These are phyloP conservation scores for Sinotaia quadrata DNA, from an alignment of 2,888 invertebrate genomes.

Conservation along the genomic window DNA sequence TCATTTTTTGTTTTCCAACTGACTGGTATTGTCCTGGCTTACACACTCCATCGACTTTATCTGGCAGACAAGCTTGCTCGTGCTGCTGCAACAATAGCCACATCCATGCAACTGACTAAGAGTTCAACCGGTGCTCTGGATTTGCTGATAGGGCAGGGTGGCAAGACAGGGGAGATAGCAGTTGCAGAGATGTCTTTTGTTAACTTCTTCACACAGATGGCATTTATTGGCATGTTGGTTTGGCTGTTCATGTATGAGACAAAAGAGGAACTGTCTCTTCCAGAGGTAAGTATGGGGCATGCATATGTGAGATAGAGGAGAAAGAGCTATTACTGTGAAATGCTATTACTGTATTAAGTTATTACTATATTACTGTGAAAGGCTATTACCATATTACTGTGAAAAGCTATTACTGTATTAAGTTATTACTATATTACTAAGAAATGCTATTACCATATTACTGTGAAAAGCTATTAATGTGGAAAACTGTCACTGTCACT, in stretches of 20 bases:
- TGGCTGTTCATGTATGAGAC: constrained; percentile 51
- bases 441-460: no score
- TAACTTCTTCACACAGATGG: constrained; percentile 37
- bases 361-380: no score
- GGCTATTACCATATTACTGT: no score
- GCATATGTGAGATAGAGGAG: no score
- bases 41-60: constrained; percentile 57
- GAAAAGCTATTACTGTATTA: no score
- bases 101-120: constrained; percentile 56
- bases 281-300: constrained; percentile 44
- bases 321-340: no score
- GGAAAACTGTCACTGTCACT: no score
- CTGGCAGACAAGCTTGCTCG: constrained; percentile 49
- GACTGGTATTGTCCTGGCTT: constrained; percentile 48
- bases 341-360: no score
- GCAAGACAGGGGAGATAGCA: constrained; percentile 29
- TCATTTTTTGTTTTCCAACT: constrained; percentile 50
- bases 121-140: constrained; percentile 44
- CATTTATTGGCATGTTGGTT: constrained; percentile 47
- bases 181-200: constrained; percentile 23
- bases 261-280: constrained; percentile 31
- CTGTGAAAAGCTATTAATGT: no score
- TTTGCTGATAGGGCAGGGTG: constrained; percentile 33
- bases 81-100: constrained; percentile 44
- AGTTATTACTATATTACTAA: no score